Base-by-base conservation (phyloP, 2,113 vertebrate species). In the Lipophrys pholis region DNA sequence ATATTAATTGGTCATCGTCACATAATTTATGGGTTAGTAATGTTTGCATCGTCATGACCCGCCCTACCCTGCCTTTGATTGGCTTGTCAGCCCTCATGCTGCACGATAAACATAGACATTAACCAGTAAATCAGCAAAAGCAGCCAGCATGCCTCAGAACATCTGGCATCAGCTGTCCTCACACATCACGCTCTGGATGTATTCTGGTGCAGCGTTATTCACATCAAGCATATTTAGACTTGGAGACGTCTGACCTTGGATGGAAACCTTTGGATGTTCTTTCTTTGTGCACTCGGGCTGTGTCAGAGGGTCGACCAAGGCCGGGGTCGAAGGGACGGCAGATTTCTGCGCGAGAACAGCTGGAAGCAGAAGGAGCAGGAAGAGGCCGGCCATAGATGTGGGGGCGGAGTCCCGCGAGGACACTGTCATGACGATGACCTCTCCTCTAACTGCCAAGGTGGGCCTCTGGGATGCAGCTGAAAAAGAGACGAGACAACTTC, bases 221-320 rank as follows among this genome's bases (percentile, higher is more conserved):
- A 30, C 2, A 30, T 42, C 10, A 2, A 42, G 41, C 41, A 42
- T 10, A 42, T 42, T 42, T 42, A 42, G 41, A 42, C 42, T 30
- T 30, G 21, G 21, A 30, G 83, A 56, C 12, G n/a, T 54, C 96
- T 95, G 90, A 99, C 98, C 98, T 95, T 95, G 94, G 76, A 96
- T 95, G 85, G 96, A 91, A 85, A 98, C 95, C 50, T 93, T 92
- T 60, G 98, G 98, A 75, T 98, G 98, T 54, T 99, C 96, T 84
- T 94, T 95, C 87, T 90, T 93, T 62, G 89, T 55, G 75, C 98
- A 99, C 64, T 95, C 92, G 0, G 92, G 91, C 3, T 71, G 88
- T 75, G 91, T 73, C 84, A 91, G 85, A 77, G 72, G 57, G 75
- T 91, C 82, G 2, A 85, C 79, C 43, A 45, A 8, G 7, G 49